These are phyloP conservation scores for Tetragonisca angustula DNA, from an alignment of 2,888 invertebrate species.

Conservation along the genomic window DNA sequence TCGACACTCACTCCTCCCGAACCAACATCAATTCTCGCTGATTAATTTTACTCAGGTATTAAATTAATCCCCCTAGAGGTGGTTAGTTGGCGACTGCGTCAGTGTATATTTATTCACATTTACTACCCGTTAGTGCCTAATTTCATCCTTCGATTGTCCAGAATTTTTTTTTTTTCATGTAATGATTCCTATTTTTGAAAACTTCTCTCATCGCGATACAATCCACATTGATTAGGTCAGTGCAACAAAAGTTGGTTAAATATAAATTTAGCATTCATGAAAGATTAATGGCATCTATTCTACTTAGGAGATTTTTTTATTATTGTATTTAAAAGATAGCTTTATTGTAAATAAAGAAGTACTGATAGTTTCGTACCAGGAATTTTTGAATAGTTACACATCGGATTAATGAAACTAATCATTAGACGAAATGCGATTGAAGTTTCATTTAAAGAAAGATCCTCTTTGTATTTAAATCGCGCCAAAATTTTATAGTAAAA, in stretches of 20 bases:
- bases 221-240: too few relatives aligned
- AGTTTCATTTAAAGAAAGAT: neutral
- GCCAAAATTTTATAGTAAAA: neutral
- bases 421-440: neutral
- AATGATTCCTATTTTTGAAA: neutral
- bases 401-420: too few relatives aligned
- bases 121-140: neutral
- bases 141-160: neutral
- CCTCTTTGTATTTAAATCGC: neutral
- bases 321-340: too few relatives aligned
- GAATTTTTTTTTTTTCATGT: neutral
- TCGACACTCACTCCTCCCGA: slow-evolving; percentile 71
- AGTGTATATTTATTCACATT: neutral
- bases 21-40: slow-evolving; percentile 79
- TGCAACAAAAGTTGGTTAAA: too few relatives aligned
- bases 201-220: too few relatives aligned
- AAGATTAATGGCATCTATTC: too few relatives aligned
- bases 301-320: too few relatives aligned
- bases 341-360: too few relatives aligned
- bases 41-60: slow-evolving; percentile 82
- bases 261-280: too few relatives aligned
- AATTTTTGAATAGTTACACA: too few relatives aligned
- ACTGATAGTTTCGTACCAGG: too few relatives aligned
- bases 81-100: slow-evolving; percentile 8
- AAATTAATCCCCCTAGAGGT: slow-evolving; percentile 76